These are phyloP conservation scores for Plutella xylostella DNA, from an alignment of 2,888 invertebrate genomes.

Conservation along the genomic window DNA sequence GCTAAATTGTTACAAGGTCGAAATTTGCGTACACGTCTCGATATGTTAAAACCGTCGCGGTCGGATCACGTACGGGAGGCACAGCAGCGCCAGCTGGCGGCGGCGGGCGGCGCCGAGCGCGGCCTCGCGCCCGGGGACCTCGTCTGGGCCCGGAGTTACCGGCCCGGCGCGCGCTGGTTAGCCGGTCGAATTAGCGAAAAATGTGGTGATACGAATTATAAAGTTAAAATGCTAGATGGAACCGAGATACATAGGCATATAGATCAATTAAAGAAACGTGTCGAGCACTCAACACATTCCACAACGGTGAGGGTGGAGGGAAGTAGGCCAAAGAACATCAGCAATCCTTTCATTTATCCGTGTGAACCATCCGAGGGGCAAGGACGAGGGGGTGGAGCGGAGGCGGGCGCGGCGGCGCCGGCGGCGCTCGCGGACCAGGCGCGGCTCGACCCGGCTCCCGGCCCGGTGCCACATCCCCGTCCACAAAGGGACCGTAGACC, in stretches of 20 bases:
- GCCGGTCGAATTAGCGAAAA: not conserved
- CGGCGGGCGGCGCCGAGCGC: too few species aligned
- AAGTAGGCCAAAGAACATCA: not conserved
- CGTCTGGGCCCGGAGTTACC: not conserved
- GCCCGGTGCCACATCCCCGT: too few species aligned
- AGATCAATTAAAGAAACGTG: too few species aligned
- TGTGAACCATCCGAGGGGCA: not conserved
- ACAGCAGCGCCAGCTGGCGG: too few species aligned
- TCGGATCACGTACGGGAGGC: not conserved
- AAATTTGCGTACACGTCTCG: not conserved
- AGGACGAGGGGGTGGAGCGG: not conserved
- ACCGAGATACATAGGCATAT: too few species aligned
- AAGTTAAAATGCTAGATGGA: not conserved
- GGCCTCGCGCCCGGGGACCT: not conserved
- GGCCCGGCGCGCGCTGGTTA: not conserved
- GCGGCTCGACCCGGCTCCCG: too few species aligned
- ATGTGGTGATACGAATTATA: not conserved
- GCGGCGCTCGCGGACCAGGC: not conserved
- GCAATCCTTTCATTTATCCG: not conserved
- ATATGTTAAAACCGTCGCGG: not conserved
- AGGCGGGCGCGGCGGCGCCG: not conserved
- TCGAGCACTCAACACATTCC: too few species aligned
- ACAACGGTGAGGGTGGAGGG: too few species aligned
- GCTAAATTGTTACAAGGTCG: not conserved
- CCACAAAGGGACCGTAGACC: not conserved